A percentile compares a stretch with the other conserved stretches of the same genome.
Conservation (phyloP, 2,888 invertebrate species). For the Hirtodrosophila histrioides region DNA sequence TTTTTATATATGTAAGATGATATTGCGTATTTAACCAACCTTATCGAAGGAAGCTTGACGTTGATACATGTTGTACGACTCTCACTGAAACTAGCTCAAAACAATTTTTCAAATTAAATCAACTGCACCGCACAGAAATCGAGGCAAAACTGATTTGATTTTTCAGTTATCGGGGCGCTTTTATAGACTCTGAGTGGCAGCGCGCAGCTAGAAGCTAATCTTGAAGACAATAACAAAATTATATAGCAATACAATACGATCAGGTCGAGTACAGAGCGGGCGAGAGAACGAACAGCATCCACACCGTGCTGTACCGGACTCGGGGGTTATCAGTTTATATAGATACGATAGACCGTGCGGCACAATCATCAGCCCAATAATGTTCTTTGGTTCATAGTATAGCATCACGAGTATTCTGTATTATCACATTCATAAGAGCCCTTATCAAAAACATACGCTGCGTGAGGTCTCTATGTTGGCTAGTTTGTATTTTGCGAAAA, state of each 20-base stretch:
- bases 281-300: conserved; percentile 43
- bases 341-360: conserved; percentile 13
- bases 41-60: conserved; percentile 82
- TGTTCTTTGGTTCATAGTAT: not conserved
- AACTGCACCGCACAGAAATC: conserved; percentile 45
- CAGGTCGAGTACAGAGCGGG: conserved; percentile 19
- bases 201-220: conserved; percentile 48
- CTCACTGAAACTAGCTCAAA: conserved; percentile 10
- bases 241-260: conserved; percentile 41
- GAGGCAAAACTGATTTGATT: conserved; percentile 66
- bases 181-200: conserved; percentile 69
- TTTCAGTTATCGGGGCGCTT: conserved; percentile 56
- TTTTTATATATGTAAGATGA: not conserved
- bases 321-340: conserved; percentile 50
- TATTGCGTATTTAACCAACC: conserved; percentile 62
- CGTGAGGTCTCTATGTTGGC: conserved; percentile 47
- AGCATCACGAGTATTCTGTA: no score
- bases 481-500: conserved; percentile 30
- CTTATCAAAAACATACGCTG: conserved; percentile 37
- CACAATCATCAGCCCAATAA: not conserved
- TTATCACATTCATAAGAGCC: not conserved
- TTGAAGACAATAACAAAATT: conserved; percentile 49
- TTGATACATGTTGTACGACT: conserved; percentile 72
- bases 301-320: conserved; percentile 16
- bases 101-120: conserved; percentile 6